Percentiles rank a stretch among this genome's conserved stretches.
Conservation (phyloP, 2,113 vertebrate genomes). For the Nettapus auritus region DNA sequence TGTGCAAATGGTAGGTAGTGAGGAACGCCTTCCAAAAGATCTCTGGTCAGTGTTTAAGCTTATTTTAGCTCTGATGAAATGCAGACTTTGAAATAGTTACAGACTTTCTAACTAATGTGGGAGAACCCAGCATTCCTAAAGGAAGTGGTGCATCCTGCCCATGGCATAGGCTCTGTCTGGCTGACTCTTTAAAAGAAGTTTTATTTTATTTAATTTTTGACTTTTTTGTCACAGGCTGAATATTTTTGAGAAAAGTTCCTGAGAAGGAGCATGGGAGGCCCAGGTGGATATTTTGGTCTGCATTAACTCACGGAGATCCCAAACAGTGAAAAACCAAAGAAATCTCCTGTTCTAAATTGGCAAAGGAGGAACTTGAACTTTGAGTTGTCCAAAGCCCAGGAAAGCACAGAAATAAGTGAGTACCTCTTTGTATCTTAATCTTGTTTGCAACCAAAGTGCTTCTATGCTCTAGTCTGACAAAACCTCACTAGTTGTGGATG, state of each 20-base stretch:
- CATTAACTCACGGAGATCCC: neutral
- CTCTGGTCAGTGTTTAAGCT: rapidly evolving
- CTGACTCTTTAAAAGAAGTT: neutral
- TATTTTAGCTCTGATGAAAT: neutral
- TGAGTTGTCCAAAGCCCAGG: neutral
- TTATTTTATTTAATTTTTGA: too few species aligned
- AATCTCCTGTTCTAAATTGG: neutral
- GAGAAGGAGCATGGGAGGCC: neutral
- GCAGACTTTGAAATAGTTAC: neutral
- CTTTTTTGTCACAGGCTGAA: neutral
- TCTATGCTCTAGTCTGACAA: neutral
- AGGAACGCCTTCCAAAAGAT: neutral
- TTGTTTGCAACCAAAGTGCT: neutral
- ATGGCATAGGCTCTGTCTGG: rapidly evolving
- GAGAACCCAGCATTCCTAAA: neutral
- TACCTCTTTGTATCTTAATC: neutral
- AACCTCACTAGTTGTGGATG: neutral
- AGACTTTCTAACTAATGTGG: rapidly evolving
- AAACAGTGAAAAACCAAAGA: neutral
- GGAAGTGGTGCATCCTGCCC: neutral
- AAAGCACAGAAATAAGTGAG: neutral
- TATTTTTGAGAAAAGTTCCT: neutral
- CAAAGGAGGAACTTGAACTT: neutral
- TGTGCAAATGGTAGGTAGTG: rapidly evolving
- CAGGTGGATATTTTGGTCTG: neutral